Conservation (phyloP, 2,797 vertebrate species). For the Chromobotia macracanthus region DNA sequence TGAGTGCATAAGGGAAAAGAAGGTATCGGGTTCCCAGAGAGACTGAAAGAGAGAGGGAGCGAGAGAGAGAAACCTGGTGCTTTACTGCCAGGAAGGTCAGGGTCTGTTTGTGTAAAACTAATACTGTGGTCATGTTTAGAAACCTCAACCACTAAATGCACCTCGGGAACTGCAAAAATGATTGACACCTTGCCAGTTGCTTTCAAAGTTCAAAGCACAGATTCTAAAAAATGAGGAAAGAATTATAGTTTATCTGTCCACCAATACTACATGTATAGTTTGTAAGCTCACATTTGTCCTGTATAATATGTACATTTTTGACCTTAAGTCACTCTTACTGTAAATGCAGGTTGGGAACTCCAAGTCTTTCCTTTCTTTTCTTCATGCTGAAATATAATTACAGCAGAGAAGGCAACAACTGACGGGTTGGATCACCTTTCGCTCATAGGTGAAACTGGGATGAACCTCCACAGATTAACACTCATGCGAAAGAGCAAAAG, state of each 20-base stretch:
- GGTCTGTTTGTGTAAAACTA: slow-evolving; percentile 17
- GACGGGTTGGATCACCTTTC: background rate
- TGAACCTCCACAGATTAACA: background rate
- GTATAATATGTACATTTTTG: slow-evolving; percentile 51
- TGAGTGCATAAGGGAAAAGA: slow-evolving; percentile 14
- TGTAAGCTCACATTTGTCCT: background rate
- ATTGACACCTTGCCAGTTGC: slow-evolving; percentile 1
- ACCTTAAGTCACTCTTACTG: slow-evolving; percentile 78
- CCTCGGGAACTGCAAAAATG: slow-evolving; percentile 32
- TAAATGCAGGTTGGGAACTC: slow-evolving; percentile 81
- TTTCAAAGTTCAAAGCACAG: background rate
- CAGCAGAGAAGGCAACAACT: background rate
- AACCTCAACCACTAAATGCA: slow-evolving; percentile 23
- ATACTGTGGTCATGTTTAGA: slow-evolving; percentile 49
- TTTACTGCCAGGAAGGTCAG: slow-evolving; percentile 13
- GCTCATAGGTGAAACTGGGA: background rate
- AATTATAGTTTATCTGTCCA: background rate
- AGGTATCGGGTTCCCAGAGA: slow-evolving; percentile 28
- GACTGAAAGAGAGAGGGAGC: background rate
- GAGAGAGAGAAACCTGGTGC: background rate
- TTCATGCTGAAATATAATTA: slow-evolving; percentile 71
- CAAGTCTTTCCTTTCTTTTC: slow-evolving; percentile 80
- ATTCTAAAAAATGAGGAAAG: background rate
- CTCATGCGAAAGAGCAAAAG: too few relatives aligned
- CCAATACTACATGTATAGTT: background rate